These are phyloP conservation scores for Phocoena sinus DNA, from an alignment of 2,113 vertebrate genomes.

Conservation along the genomic window DNA sequence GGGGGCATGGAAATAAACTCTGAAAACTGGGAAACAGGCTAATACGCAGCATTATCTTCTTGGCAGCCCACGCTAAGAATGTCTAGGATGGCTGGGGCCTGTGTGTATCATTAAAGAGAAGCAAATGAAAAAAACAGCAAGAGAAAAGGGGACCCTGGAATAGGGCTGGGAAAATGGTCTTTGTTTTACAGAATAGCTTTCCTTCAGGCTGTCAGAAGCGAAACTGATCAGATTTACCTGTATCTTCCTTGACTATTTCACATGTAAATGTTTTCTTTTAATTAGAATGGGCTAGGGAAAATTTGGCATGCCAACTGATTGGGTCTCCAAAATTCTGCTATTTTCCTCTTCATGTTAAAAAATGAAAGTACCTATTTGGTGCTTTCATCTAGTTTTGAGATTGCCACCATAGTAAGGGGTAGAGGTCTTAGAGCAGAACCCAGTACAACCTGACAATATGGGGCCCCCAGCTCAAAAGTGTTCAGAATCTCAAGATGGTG, in stretches of 20 bases:
- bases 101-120: not conserved
- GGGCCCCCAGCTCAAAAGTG: not conserved
- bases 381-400: not conserved
- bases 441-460: not conserved
- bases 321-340: not conserved
- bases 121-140: not conserved
- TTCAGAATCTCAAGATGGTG: not conserved
- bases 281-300: not conserved
- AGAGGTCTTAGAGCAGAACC: not conserved
- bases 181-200: not conserved
- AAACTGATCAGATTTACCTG: not conserved
- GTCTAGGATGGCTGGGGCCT: not conserved
- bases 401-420: not conserved
- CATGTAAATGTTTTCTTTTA: not conserved
- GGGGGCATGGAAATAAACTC: not conserved
- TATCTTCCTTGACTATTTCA: not conserved
- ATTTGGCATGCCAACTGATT: not conserved
- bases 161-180: not conserved
- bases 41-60: not conserved
- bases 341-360: not conserved
- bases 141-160: not conserved
- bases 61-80: not conserved
- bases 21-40: not conserved
- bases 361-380: not conserved
- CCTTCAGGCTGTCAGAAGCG: not conserved